Percentiles rank a stretch among this genome's conserved stretches.
Conservation (phyloP, 2,797 vertebrate genomes). For the Tokudaia tokunoshimensis region DNA sequence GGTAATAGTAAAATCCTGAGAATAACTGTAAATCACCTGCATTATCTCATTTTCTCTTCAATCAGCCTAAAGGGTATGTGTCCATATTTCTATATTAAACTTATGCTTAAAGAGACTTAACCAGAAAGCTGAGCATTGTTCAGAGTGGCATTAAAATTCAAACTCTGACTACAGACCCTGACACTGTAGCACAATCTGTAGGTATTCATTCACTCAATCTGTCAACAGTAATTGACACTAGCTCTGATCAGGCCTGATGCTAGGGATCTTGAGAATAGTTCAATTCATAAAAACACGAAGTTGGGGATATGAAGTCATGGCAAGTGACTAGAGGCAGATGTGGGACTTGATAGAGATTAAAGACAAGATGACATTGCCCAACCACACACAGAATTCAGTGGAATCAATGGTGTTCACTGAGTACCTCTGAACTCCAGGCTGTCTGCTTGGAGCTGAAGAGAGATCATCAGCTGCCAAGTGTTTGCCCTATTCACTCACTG, state of each 20-base stretch:
- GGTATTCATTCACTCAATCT: background rate
- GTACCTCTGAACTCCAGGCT: background rate
- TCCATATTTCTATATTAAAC: background rate
- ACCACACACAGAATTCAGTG: background rate
- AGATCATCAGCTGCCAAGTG: background rate
- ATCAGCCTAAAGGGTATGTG: background rate
- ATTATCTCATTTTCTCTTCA: constrained; percentile 35
- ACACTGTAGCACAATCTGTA: background rate
- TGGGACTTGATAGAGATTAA: background rate
- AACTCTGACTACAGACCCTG: background rate
- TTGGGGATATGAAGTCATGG: background rate
- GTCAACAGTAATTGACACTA: background rate
- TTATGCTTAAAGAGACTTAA: background rate
- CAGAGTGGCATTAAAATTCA: background rate
- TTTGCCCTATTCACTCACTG: background rate
- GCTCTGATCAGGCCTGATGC: background rate
- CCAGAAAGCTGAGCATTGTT: background rate
- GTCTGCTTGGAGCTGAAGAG: background rate
- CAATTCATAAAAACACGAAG: constrained; percentile 3
- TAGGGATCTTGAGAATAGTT: background rate
- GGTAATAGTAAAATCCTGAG: constrained; percentile 1
- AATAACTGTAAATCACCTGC: background rate
- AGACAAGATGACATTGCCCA: background rate
- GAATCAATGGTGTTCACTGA: background rate
- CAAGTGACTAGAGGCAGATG: background rate